Base-by-base conservation (phyloP, 1,140 invertebrate species). In the Zaprionus nigranus region DNA sequence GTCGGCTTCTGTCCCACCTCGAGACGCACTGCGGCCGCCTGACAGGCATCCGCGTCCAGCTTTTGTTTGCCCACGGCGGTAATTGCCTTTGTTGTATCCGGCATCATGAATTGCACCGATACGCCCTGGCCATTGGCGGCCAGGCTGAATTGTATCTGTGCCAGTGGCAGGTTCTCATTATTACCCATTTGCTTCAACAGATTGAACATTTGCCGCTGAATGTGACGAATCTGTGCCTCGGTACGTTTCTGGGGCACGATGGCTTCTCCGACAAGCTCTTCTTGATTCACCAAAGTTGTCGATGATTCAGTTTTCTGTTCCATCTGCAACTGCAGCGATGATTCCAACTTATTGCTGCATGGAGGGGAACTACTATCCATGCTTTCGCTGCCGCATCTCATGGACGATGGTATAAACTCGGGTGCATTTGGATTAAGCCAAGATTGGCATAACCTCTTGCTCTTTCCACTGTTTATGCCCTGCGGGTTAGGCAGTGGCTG, bases 381-480 rank as follows among this genome's bases (percentile, higher is more conserved):
- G 3, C 54, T 30, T 2, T 40, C n/a, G n/a, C n/a, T 20, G 36
- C 28, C 28, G 34, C 34, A 49, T 26, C 63, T 77, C 17, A 63
- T 17, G 49, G 51, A 49, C 15, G 68, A 81, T 7, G 84, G 84
- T 46, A 87, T 78, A 46, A 87, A 87, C 11, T 81, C 84, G n/a
- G 66, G 40, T 0, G 84, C 84, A 56, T 84, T 67, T 5, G 84
- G 84, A 57, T 87, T 87, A 0, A 87, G 71, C 1, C 76, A 74
- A n/a, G 54, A 79, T 13, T 81, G 56, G 12, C 38, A 34, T 11
- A 7, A 9, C 0, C 9, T 11, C 9, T 40, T 2, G 22, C 38
- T 40, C 15, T n/a, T 40, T 15, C 38, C 12, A 4, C 15, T 13
- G 4, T n/a, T n/a, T n/a, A 13, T n/a, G 38, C 4, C 38, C 38